phyloP scores from a whole-genome alignment of 2,113 vertebrate species.

The Otocyon megalotis region DNA sequence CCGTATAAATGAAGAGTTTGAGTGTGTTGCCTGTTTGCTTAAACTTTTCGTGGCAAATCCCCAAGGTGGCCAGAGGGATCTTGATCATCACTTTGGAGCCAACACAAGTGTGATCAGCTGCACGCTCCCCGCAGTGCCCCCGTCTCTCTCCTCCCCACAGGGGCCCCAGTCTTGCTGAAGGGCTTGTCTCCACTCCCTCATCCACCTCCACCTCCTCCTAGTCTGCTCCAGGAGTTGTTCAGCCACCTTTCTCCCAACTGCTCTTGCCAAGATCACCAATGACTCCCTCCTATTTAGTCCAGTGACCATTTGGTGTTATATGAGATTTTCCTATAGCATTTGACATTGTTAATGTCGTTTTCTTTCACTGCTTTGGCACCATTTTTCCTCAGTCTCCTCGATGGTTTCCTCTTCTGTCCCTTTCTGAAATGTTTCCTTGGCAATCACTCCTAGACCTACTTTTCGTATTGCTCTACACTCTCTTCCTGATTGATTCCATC shows the following conservation, averaged over 20 bases:
- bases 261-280: not conserved
- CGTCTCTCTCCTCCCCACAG: rapidly evolving
- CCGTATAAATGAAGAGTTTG: not conserved
- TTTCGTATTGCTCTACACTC: not conserved
- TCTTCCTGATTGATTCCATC: not conserved
- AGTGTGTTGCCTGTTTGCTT: not conserved
- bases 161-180: not conserved
- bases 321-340: constrained; percentile 14
- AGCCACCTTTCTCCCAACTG: not conserved
- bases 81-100: not conserved
- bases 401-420: not conserved
- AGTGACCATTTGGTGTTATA: not conserved
- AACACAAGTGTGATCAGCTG: not conserved
- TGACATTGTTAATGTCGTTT: not conserved
- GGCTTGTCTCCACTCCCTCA: not conserved
- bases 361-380: not conserved
- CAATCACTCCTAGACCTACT: not conserved
- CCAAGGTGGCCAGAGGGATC: not conserved
- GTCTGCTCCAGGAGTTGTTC: not conserved
- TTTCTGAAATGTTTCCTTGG: constrained; percentile 16
- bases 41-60: not conserved
- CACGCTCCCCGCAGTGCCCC: not conserved
- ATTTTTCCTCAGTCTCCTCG: not conserved
- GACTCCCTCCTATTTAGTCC: constrained; percentile 12
- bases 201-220: not conserved